Percentiles rank a stretch among this genome's conserved stretches.
Conservation (phyloP, 2,888 invertebrate species). For the Xestia sexstrigata region DNA sequence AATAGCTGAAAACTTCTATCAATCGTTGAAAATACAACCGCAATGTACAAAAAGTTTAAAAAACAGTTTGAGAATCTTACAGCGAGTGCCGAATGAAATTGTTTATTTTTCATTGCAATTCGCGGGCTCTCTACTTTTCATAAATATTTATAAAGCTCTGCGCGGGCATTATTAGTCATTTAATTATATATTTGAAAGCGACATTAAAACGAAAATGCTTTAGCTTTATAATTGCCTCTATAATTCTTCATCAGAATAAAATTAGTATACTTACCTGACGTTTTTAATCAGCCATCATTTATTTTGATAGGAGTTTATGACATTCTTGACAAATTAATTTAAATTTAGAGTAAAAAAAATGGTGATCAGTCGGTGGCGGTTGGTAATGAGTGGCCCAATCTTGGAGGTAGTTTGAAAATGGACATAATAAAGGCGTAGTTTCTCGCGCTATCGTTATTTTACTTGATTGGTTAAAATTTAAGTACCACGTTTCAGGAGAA, state of each 20-base stretch:
- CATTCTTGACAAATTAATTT: constrained; percentile 4
- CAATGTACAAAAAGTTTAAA: neutral
- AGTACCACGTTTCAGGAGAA: neutral
- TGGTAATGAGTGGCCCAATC: neutral
- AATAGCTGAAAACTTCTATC: no score
- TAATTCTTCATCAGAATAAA: constrained; percentile 4
- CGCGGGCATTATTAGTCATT: constrained; percentile 3
- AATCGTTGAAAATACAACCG: neutral
- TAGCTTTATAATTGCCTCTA: constrained; percentile 19
- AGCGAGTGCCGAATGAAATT: neutral
- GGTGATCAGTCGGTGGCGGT: neutral
- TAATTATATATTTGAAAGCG: constrained; percentile 44
- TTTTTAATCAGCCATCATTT: neutral
- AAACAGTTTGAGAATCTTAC: neutral
- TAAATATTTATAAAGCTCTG: constrained; percentile 46
- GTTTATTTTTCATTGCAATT: neutral
- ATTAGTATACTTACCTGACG: neutral
- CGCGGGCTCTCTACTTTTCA: constrained; percentile 26
- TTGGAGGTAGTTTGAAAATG: neutral
- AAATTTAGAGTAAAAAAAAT: neutral
- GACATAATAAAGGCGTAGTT: neutral
- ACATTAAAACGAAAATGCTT: constrained; percentile 4
- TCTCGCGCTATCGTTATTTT: neutral
- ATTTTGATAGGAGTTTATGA: neutral
- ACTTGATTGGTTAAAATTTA: neutral